Evolutionary conservation across 1,140 invertebrate genomes (phyloP).

Genomic region (Aphelinus atriplicis): DNA sequence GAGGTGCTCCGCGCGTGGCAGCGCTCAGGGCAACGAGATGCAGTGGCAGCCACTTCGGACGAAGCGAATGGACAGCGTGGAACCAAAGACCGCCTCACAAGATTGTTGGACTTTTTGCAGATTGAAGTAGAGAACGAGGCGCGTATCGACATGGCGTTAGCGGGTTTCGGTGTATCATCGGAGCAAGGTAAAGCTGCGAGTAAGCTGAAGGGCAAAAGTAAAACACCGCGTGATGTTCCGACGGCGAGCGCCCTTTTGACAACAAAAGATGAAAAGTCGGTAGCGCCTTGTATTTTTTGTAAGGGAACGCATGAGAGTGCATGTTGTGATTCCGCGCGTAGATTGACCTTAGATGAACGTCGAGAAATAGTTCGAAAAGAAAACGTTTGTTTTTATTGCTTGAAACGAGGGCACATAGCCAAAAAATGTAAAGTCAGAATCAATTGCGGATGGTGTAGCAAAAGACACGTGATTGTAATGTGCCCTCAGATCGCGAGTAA

Average conservation of each 20-base stretch:
- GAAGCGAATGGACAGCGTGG: background rate
- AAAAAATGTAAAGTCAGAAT: background rate
- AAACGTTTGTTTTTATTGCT: too few relatives aligned
- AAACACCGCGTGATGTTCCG: too few relatives aligned
- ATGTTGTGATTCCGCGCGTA: too few relatives aligned
- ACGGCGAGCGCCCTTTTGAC: too few relatives aligned
- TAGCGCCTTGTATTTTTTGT: too few relatives aligned
- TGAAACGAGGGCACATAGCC: too few relatives aligned
- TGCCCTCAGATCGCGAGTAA: constrained; percentile 33
- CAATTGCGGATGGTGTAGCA: constrained; percentile 35
- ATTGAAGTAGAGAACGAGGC: constrained; percentile 46
- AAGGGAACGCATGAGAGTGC: too few relatives aligned
- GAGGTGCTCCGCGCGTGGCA: constrained; percentile 49
- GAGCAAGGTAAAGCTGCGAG: too few relatives aligned
- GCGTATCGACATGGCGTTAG: constrained; percentile 42
- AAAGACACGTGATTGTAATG: constrained; percentile 36
- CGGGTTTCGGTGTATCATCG: constrained; percentile 29
- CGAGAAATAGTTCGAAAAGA: too few relatives aligned
- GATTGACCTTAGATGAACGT: too few relatives aligned
- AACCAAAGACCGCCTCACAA: constrained; percentile 30
- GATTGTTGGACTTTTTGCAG: constrained; percentile 47
- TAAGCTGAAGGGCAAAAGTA: too few relatives aligned
- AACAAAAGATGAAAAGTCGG: too few relatives aligned
- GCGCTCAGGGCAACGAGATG: constrained; percentile 12
- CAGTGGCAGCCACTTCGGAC: constrained; percentile 25